These are phyloP conservation scores for Equus quagga DNA, from an alignment of 2,113 vertebrate species.

Conservation along the genomic window DNA sequence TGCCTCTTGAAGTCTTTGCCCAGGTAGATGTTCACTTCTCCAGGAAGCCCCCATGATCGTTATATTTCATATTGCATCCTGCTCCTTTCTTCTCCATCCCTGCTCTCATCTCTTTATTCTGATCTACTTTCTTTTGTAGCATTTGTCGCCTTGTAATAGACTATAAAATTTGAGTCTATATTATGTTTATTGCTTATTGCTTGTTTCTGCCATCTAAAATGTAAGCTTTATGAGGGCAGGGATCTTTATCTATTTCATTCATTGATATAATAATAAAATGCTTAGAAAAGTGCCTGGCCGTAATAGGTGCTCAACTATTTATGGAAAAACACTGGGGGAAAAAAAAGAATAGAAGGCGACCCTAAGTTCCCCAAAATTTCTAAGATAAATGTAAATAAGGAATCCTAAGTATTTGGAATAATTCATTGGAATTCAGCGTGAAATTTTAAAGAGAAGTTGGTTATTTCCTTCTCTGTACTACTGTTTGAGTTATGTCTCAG, in stretches of 20 bases:
- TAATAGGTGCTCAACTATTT: background rate
- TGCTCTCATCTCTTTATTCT: background rate
- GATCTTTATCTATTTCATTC: background rate
- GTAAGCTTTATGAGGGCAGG: background rate
- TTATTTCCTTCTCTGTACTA: background rate
- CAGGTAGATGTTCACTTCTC: background rate
- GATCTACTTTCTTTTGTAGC: background rate
- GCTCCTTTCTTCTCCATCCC: background rate
- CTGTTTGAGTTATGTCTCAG: conserved; percentile 29
- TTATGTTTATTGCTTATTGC: background rate
- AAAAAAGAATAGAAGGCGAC: background rate
- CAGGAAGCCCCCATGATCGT: background rate
- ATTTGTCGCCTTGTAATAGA: background rate
- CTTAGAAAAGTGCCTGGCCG: background rate
- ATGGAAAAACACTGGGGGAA: background rate
- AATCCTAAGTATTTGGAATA: conserved; percentile 8
- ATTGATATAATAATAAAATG: background rate
- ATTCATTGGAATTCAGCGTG: conserved; percentile 3
- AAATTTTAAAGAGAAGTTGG: background rate
- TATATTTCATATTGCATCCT: background rate
- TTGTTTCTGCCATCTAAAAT: background rate
- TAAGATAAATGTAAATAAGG: background rate
- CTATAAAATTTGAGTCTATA: background rate
- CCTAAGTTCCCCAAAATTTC: background rate
- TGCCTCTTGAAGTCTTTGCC: background rate